Conservation (phyloP, 2,888 invertebrate species). For the Chironomus tentans region DNA sequence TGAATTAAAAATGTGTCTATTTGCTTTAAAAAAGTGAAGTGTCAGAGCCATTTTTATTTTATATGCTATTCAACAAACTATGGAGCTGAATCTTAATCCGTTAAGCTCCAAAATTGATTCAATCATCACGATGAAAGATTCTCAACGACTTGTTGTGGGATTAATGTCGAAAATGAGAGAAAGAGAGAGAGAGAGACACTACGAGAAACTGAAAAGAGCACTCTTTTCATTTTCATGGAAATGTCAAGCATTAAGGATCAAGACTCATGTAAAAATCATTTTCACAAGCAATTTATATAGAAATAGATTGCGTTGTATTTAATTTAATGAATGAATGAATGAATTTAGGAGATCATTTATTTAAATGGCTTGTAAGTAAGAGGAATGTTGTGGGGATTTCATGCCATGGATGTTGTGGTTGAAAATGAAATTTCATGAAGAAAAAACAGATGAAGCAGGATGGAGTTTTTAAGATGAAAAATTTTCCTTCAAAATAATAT, state of each 20-base stretch:
- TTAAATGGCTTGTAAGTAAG: neutral
- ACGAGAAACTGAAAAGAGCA: neutral
- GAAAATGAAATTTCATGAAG: no score
- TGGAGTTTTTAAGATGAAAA: no score
- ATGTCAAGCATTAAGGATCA: conserved; percentile 3
- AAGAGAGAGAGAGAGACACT: no score
- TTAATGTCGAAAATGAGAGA: neutral
- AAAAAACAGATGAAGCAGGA: no score
- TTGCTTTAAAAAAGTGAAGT: no score
- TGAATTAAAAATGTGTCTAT: no score
- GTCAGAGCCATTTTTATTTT: no score
- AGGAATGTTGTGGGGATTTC: no score
- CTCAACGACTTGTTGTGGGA: neutral
- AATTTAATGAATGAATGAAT: neutral
- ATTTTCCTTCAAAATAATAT: no score
- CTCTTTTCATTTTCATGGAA: neutral
- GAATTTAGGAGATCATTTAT: neutral
- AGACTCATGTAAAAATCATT: neutral
- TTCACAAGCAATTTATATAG: neutral
- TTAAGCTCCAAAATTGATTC: conserved; percentile 20
- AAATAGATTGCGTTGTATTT: neutral
- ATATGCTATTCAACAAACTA: neutral
- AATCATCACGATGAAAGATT: conserved; percentile 9
- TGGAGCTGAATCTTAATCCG: conserved; percentile 1
- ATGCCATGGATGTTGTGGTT: no score